phyloP scores from a whole-genome alignment of 2,888 invertebrate genomes.

The Loripinus fragilis region DNA sequence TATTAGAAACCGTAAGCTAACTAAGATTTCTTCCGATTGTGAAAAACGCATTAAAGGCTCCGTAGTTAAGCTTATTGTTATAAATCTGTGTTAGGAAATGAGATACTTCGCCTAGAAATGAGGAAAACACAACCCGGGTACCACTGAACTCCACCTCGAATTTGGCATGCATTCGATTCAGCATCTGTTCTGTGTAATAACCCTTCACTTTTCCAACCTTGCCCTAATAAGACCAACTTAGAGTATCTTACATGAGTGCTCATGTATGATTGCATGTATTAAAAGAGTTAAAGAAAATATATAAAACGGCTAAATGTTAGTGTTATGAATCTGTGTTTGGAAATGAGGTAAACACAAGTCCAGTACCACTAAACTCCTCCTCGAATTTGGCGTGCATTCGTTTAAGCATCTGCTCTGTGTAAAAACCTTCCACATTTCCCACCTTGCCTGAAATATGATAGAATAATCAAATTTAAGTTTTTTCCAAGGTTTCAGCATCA shows the following conservation, averaged over 20 bases:
- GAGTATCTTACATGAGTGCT: too few species aligned
- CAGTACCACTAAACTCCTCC: not conserved
- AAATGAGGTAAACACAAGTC: not conserved
- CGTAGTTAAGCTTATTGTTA: too few species aligned
- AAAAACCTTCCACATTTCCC: not conserved
- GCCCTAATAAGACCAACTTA: too few species aligned
- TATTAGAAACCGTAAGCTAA: too few species aligned
- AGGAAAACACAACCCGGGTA: not conserved
- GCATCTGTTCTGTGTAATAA: not conserved
- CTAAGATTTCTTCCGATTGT: too few species aligned
- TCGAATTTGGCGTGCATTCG: not conserved
- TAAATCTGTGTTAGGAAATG: too few species aligned
- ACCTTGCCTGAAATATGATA: not conserved
- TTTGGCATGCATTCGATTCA: not conserved
- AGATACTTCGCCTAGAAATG: not conserved
- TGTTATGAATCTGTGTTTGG: not conserved
- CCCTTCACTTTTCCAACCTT: not conserved
- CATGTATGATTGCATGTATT: too few species aligned
- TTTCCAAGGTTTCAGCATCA: too few species aligned
- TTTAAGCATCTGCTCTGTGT: not conserved
- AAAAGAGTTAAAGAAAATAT: too few species aligned
- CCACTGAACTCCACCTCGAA: not conserved
- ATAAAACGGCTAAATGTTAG: too few species aligned
- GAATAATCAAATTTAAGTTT: too few species aligned
- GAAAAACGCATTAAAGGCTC: too few species aligned